Evolutionary conservation across 2,113 vertebrate species (phyloP), one percentile per base, ranked within the genome.

Genomic region (Percopsis transmontana): DNA sequence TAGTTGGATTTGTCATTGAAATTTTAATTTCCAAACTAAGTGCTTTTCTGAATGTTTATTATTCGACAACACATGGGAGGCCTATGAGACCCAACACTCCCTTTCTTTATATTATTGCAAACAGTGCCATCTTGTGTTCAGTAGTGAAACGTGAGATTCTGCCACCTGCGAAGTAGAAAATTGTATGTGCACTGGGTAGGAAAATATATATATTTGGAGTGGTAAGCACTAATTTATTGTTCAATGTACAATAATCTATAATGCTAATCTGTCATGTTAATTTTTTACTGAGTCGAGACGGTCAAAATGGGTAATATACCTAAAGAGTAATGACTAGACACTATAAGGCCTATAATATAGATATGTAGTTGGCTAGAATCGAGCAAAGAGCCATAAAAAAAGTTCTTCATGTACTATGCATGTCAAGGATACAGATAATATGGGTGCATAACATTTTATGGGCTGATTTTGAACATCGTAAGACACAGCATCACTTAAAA

Each of bases 111-210:
- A 60, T 19, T 1, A 59, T 44, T 42, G 45, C n/a, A 58, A 15
- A 62, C 39, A 20, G 4, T 33, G 16, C 74, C 74, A 62, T 33
- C 55, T 55, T 38, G 63, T 71, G 81, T 20, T 23, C 13, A 53
- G 10, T 33, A 33, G 27, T 33, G 5, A 23, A 2, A 53, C 20
- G 51, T 24, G 23, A 12, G 42, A 45, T 45, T 16, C 3, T 14
- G 1, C 15, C 42, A 13, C 42, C 27, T 33, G 27, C 8, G 27
- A 33, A 6, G 27, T 5, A 1, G 39, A 40, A 5, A 1, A 15
- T 3, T 3, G 15, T 4, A 5, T 16, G 45, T 18, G 14, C 15
- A 5, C 12, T 48, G 45, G 15, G 18, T n/a, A 48, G 45, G 16
- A 48, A 48, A 48, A 16, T n/a, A 40, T 5, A 8, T 8, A 40